Conservation (phyloP, 1,140 invertebrate genomes). For the Meloidogyne chitwoodi region DNA sequence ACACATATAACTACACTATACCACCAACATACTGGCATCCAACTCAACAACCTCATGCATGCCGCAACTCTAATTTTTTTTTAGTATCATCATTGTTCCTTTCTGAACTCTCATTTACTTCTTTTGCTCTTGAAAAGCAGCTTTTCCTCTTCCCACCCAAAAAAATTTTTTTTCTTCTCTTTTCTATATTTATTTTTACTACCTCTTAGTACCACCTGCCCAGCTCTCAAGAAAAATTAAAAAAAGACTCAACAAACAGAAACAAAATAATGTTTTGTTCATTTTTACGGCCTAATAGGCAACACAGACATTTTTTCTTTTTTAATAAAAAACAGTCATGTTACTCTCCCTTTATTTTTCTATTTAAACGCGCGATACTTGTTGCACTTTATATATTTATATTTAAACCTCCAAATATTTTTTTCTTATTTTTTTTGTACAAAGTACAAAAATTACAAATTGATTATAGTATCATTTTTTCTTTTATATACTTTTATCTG, state of each 20-base stretch:
- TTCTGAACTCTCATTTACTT: not conserved
- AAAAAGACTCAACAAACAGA: not conserved
- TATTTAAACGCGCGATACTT: not conserved
- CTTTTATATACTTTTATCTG: too few species aligned
- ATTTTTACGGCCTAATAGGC: not conserved
- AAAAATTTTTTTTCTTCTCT: not conserved
- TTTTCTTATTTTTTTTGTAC: not conserved
- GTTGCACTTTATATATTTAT: not conserved
- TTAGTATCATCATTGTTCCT: not conserved
- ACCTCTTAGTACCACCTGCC: not conserved
- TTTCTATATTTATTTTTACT: not conserved
- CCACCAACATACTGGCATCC: not conserved
- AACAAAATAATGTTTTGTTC: not conserved
- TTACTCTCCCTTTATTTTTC: not conserved
- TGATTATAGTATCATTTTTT: not conserved
- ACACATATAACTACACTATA: not conserved
- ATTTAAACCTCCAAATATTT: not conserved
- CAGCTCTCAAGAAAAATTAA: not conserved
- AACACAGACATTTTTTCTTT: not conserved
- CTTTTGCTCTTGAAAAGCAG: not conserved
- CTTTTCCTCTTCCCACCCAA: not conserved
- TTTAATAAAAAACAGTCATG: not conserved
- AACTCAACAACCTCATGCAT: not conserved
- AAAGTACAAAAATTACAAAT: not conserved
- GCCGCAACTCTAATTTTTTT: not conserved